phyloP scores from a whole-genome alignment of 2,113 vertebrate genomes.

The Macrotus californicus region DNA sequence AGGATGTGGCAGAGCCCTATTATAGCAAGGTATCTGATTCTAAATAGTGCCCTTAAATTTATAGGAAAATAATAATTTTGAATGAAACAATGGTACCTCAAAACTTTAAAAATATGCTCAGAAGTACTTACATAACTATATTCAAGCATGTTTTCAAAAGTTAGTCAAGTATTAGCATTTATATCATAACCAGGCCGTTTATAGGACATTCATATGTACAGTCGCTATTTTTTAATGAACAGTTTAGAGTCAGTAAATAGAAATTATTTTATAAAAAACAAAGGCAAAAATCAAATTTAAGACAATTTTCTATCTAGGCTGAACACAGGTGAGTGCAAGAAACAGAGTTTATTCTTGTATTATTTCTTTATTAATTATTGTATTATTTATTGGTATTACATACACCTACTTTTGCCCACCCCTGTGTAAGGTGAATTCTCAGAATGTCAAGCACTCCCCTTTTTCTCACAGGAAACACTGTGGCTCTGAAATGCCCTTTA shows the following conservation, averaged over 20 bases:
- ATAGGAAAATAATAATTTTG: conserved; percentile 23
- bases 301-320: not conserved
- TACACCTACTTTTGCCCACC: not conserved
- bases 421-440: not conserved
- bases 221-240: not conserved
- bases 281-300: conserved; percentile 15
- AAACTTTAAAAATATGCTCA: not conserved
- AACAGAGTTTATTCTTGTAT: not conserved
- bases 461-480: conserved; percentile 28
- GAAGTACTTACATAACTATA: not conserved
- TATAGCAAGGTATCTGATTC: not conserved
- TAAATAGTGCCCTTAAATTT: not conserved
- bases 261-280: not conserved
- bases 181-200: not conserved
- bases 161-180: not conserved
- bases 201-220: not conserved
- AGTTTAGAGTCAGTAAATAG: not conserved
- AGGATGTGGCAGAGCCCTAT: not conserved
- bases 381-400: not conserved
- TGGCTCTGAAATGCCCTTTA: not conserved
- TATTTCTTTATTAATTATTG: not conserved
- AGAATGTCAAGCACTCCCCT: not conserved
- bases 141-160: conserved; percentile 1
- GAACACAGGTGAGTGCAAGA: not conserved
- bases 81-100: not conserved